Percentiles rank a stretch among this genome's conserved stretches.
phyloP scores from a whole-genome alignment of 2,113 vertebrate genomes.

The Gnathochromis pfefferi region DNA sequence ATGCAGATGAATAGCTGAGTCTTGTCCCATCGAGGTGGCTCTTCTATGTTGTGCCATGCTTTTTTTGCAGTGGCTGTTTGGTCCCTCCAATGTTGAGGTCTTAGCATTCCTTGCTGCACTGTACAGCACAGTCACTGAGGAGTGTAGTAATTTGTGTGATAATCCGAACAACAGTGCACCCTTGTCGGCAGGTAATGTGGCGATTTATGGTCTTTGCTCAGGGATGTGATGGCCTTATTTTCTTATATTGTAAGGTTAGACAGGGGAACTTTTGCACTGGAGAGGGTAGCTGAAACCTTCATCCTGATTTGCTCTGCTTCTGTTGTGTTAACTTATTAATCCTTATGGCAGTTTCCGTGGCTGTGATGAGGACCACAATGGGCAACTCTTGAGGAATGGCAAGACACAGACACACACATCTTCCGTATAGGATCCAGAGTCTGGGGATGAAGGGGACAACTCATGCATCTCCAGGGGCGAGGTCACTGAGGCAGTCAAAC shows the following conservation, averaged over 20 bases:
- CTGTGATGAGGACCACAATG: background rate
- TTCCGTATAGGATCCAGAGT: background rate
- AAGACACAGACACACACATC: background rate
- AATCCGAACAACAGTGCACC: background rate
- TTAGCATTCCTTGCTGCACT: background rate
- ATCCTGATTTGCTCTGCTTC: background rate
- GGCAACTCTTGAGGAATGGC: background rate
- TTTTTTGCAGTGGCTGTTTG: background rate
- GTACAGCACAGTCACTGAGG: background rate
- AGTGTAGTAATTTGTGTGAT: background rate
- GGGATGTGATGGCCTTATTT: background rate
- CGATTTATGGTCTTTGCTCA: background rate
- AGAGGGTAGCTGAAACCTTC: background rate
- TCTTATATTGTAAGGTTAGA: background rate
- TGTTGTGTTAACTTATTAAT: background rate
- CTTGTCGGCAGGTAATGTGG: background rate
- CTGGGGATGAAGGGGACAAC: background rate
- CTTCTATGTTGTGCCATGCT: background rate
- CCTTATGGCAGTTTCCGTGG: background rate
- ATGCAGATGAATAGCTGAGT: background rate
- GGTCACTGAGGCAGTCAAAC: background rate
- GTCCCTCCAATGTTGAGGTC: background rate
- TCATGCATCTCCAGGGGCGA: background rate
- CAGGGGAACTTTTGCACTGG: background rate
- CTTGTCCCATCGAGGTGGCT: background rate